A percentile compares a stretch with the other conserved stretches of the same genome.
Evolutionary conservation across 2,888 invertebrate genomes (phyloP).

Genomic region (Phyto melanocephala): DNA sequence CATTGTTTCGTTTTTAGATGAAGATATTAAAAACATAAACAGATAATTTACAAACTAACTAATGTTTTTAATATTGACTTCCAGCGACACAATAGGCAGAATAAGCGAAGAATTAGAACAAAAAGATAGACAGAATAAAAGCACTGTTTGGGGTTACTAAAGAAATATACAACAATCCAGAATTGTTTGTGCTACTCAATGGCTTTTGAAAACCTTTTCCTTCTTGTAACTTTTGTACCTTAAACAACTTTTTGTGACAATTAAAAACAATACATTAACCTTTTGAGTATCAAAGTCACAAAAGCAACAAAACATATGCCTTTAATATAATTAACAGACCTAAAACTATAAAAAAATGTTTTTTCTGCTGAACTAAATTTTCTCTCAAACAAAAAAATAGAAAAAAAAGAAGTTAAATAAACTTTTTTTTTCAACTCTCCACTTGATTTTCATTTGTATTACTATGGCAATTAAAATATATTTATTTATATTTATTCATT

Average conservation of each 20-base stretch:
- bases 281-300: no score
- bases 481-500: conserved; percentile 16
- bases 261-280: no score
- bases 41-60: no score
- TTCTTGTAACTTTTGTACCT: neutral
- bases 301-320: neutral
- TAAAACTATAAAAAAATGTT: neutral
- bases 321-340: conserved; percentile 2
- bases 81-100: conserved; percentile 20
- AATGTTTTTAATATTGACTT: conserved; percentile 30
- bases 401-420: neutral
- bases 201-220: neutral
- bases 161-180: conserved; percentile 9
- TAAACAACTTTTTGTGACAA: conserved; percentile 7
- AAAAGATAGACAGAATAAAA: neutral
- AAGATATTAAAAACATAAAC: no score
- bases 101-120: neutral
- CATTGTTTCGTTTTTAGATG: no score
- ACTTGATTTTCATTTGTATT: neutral
- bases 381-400: neutral
- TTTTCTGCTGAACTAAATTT: neutral
- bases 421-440: neutral
- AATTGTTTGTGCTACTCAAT: conserved; percentile 44
- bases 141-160: conserved; percentile 38
- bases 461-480: neutral